phyloP scores from a whole-genome alignment of 1,140 invertebrate species.

The Glossosoma conforme region DNA sequence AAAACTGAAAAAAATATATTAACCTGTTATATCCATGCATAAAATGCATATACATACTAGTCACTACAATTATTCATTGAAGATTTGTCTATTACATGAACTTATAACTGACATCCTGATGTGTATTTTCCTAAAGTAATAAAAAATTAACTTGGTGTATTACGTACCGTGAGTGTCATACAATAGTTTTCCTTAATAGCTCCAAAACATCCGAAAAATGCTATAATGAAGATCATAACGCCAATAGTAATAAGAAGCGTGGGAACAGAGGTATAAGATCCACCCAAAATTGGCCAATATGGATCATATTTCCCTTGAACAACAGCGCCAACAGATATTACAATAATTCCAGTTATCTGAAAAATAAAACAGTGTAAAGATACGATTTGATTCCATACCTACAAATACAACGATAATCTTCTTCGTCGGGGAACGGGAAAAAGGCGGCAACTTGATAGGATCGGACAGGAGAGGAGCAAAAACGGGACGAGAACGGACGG shows the following conservation, averaged over 20 bases:
- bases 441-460: no score
- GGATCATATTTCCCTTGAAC: constrained; percentile 59
- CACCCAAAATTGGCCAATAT: constrained; percentile 62
- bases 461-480: no score
- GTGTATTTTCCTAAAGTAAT: no score
- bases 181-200: constrained; percentile 77
- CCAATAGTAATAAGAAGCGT: constrained; percentile 76
- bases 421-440: no score
- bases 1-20: constrained; percentile 58
- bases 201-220: constrained; percentile 85
- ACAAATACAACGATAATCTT: no score
- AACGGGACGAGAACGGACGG: no score
- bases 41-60: background rate
- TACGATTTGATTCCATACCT: no score
- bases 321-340: constrained; percentile 61
- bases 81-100: no score
- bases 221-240: constrained; percentile 71
- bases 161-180: constrained; percentile 67
- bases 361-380: constrained; percentile 14
- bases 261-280: constrained; percentile 55
- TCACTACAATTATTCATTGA: no score
- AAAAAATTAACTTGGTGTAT: constrained; percentile 2
- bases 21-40: constrained; percentile 4
- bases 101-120: no score
- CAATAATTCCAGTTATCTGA: constrained; percentile 66